Conservation (phyloP, 2,113 vertebrate species). For the Apus apus region DNA sequence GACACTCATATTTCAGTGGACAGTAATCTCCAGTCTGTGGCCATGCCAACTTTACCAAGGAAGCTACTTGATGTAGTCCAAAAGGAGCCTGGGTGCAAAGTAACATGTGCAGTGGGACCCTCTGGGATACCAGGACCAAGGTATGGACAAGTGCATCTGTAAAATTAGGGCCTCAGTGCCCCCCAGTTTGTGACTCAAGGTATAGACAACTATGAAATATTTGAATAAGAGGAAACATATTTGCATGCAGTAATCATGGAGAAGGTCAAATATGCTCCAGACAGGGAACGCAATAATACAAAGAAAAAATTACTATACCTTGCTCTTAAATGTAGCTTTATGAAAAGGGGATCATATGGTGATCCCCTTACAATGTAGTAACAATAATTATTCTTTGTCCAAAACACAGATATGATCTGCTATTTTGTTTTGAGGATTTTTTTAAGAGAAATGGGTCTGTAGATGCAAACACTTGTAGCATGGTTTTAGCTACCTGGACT, state of each 20-base stretch:
- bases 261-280: background rate
- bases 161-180: background rate
- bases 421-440: background rate
- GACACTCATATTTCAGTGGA: background rate
- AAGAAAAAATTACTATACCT: background rate
- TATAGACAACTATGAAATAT: background rate
- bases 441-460: background rate
- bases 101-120: fast-evolving
- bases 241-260: background rate
- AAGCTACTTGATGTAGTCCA: background rate
- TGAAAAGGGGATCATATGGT: no score
- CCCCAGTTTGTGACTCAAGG: background rate
- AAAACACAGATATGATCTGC: background rate
- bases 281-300: background rate
- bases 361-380: background rate
- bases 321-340: background rate
- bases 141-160: background rate
- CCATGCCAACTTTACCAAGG: background rate
- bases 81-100: background rate
- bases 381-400: background rate
- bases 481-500: background rate
- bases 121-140: background rate
- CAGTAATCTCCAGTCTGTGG: background rate
- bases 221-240: background rate
- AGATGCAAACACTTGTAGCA: background rate